Base-by-base conservation (phyloP, 2,113 vertebrate species). In the Geococcyx californianus region DNA sequence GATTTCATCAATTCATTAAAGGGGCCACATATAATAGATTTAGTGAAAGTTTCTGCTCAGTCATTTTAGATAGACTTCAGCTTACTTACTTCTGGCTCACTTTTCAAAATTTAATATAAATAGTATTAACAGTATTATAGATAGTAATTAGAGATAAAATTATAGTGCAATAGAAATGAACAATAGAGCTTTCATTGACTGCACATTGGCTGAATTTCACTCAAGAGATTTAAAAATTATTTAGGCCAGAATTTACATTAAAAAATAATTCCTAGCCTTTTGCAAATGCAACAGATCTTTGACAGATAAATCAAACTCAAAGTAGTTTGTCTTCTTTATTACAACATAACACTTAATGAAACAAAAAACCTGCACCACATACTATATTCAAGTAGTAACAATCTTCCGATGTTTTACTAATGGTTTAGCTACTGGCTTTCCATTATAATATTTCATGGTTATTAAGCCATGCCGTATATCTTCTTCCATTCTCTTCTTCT, bases 311-410 rank as follows among this genome's bases (percentile, higher is more conserved):
- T 60, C 20, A 76, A 70, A 74, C 17, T 56, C 19, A 34, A 54
- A 75, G 20, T 83, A 60, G 20, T 88, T 72, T 58, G 21, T 33
- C 55, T 47, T 93, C 33, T 59, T 93, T 89, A 60, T 80, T 84
- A 7, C 44, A 76, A 6, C 14, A 56, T 72, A 90, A 58, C n/a
- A 69, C 33, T 69, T 69, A 77, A 38, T 64, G 58, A 92, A 92
- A 79, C 23, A 78, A 59, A 70, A 86, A 69, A 15, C 47, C 16
- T 63, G 13, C 24, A 81, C 29, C 16, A 47, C 21, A 15, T 26
- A 38, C 6, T 56, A 16, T 42, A 76, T 45, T 60, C 7, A 40
- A 70, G 33, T 33, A 73, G 26, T 40, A 79, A 56, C 33, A 67
- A 14, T 49, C 16, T 60, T 93, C 31, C 45, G 16, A 29, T 58